phyloP scores from a whole-genome alignment of 2,113 vertebrate species.

The Petaurus breviceps region DNA sequence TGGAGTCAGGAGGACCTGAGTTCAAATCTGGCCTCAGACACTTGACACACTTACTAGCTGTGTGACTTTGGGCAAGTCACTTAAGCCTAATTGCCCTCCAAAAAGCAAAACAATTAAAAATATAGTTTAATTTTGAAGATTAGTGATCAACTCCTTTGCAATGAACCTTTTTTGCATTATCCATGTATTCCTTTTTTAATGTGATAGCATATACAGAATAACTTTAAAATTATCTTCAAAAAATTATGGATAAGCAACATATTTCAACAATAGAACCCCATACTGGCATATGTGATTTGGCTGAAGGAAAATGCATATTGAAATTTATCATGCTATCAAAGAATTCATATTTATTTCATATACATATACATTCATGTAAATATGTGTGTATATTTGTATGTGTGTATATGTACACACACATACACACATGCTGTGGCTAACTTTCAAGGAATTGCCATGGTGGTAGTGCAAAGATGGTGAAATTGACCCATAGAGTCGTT shows the following conservation, averaged over 20 bases:
- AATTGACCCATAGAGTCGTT: too few relatives aligned
- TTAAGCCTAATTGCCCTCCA: too few relatives aligned
- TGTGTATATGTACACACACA: too few relatives aligned
- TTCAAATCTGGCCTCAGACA: too few relatives aligned
- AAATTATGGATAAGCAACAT: constrained; percentile 34
- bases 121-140: constrained; percentile 33
- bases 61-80: too few relatives aligned
- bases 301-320: constrained; percentile 1
- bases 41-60: too few relatives aligned
- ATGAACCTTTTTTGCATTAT: constrained; percentile 33
- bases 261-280: not conserved
- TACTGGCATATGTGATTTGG: not conserved
- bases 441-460: not conserved
- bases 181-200: constrained; percentile 21
- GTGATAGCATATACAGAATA: not conserved
- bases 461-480: not conserved
- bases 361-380: too few relatives aligned
- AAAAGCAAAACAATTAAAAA: not conserved
- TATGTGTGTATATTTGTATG: too few relatives aligned
- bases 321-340: not conserved
- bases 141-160: not conserved
- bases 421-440: not conserved
- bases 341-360: not conserved
- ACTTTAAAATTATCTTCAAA: constrained; percentile 40
- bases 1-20: too few relatives aligned